Evolutionary conservation across 2,888 invertebrate species (phyloP).

Genomic region (Stomorhina lunata): DNA sequence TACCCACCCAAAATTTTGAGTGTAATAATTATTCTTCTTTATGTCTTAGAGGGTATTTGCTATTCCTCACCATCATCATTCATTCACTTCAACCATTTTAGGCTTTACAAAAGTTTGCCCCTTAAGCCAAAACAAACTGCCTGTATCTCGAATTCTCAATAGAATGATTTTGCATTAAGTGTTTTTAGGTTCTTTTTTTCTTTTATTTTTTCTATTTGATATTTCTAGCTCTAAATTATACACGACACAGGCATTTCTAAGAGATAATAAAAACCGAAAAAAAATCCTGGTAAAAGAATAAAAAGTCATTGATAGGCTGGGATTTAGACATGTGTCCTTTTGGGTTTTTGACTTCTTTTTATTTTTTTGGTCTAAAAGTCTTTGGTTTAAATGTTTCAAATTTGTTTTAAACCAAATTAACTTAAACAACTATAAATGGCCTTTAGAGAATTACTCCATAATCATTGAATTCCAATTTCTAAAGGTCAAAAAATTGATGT

Average conservation of each 20-base stretch:
- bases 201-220: neutral
- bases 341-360: neutral
- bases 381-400: neutral
- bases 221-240: neutral
- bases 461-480: too few relatives aligned
- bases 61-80: too few relatives aligned
- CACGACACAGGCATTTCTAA: neutral
- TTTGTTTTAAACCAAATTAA: too few relatives aligned
- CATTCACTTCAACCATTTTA: neutral
- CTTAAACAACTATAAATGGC: too few relatives aligned
- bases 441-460: too few relatives aligned
- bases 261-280: neutral
- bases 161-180: slow-evolving; percentile 43
- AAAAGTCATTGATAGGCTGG: slow-evolving; percentile 33
- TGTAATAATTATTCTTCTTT: too few relatives aligned
- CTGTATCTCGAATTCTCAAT: neutral
- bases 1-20: too few relatives aligned
- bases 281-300: neutral
- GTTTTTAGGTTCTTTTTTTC: slow-evolving; percentile 11
- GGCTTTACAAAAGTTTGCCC: too few relatives aligned
- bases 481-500: too few relatives aligned
- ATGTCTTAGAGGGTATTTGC: neutral
- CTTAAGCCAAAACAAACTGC: slow-evolving; percentile 34
- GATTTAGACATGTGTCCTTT: slow-evolving; percentile 32
- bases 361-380: neutral